These are phyloP conservation scores for Ectemnius lituratus DNA, from an alignment of 2,888 invertebrate species.

Conservation along the genomic window DNA sequence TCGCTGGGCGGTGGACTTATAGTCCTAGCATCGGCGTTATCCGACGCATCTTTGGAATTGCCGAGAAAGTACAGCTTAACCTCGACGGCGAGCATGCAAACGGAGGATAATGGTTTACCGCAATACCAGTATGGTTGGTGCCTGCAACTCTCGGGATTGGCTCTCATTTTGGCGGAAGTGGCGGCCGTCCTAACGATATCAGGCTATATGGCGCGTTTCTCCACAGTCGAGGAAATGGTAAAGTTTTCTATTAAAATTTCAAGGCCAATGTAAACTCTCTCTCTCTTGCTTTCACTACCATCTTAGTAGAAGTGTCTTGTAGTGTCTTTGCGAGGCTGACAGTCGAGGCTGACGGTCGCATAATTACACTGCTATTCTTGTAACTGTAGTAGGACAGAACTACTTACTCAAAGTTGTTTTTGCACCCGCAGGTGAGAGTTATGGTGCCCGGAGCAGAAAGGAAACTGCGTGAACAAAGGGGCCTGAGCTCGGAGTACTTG, in stretches of 20 bases:
- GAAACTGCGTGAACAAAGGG: conserved; percentile 80
- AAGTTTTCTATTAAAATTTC: conserved; percentile 24
- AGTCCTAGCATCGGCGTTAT: conserved; percentile 81
- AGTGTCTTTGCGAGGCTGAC: too few relatives aligned
- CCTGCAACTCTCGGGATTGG: conserved; percentile 81
- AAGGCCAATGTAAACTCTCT: background rate
- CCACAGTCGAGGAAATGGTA: conserved; percentile 83
- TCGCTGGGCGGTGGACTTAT: conserved; percentile 82
- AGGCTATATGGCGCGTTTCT: conserved; percentile 81
- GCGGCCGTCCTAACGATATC: conserved; percentile 81
- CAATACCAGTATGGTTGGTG: conserved; percentile 83
- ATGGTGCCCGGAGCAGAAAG: conserved; percentile 82
- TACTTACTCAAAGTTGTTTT: conserved; percentile 9
- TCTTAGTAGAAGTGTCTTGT: too few relatives aligned
- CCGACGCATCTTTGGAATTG: conserved; percentile 80
- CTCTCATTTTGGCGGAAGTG: conserved; percentile 81
- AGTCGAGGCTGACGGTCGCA: background rate
- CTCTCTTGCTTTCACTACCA: too few relatives aligned
- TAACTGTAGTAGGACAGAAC: background rate
- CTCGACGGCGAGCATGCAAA: conserved; percentile 65
- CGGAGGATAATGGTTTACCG: conserved; percentile 73
- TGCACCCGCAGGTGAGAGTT: conserved; percentile 78
- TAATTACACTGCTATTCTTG: conserved; percentile 14
- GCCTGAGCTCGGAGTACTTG: conserved; percentile 79
- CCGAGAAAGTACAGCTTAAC: conserved; percentile 71